A percentile compares a stretch with the other conserved stretches of the same genome.
phyloP scores from a whole-genome alignment of 2,113 vertebrate species.

The Fulica atra region DNA sequence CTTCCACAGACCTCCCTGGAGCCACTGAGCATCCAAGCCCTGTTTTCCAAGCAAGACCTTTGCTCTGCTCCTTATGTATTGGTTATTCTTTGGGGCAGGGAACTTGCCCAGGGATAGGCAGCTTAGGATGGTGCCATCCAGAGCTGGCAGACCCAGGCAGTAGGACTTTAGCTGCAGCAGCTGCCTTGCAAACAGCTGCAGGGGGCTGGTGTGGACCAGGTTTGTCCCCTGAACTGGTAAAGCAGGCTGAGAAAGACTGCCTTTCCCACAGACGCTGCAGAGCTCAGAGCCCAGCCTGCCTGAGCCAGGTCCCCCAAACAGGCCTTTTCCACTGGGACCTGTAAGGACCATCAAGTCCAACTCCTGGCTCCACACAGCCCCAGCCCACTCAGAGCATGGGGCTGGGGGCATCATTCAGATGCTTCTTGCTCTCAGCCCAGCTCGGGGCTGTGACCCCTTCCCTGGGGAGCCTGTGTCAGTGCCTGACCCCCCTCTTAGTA shows the following conservation, averaged over 20 bases:
- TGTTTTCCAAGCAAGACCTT: neutral
- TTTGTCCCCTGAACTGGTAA: neutral
- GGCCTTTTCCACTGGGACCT: neutral
- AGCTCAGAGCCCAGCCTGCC: neutral
- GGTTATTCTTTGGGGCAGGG: neutral
- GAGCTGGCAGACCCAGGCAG: neutral
- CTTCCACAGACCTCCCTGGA: neutral
- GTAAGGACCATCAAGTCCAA: too few relatives aligned
- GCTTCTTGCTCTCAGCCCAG: too few relatives aligned
- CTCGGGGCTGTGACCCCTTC: too few relatives aligned
- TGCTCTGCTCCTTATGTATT: neutral
- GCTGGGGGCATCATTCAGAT: too few relatives aligned
- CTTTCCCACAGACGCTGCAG: too few relatives aligned
- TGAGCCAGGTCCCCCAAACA: neutral
- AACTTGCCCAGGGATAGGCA: neutral
- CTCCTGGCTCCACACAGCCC: too few relatives aligned
- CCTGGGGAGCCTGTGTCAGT: too few relatives aligned
- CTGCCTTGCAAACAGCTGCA: fast-evolving
- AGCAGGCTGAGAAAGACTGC: neutral
- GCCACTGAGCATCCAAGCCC: neutral
- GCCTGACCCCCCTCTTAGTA: too few relatives aligned
- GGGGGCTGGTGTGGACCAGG: too few relatives aligned
- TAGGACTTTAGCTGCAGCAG: neutral
- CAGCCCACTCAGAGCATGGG: too few relatives aligned
- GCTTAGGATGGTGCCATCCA: neutral